Evolutionary conservation across 2,113 vertebrate genomes (phyloP).

Genomic region (Reinhardtius hippoglossoides): DNA sequence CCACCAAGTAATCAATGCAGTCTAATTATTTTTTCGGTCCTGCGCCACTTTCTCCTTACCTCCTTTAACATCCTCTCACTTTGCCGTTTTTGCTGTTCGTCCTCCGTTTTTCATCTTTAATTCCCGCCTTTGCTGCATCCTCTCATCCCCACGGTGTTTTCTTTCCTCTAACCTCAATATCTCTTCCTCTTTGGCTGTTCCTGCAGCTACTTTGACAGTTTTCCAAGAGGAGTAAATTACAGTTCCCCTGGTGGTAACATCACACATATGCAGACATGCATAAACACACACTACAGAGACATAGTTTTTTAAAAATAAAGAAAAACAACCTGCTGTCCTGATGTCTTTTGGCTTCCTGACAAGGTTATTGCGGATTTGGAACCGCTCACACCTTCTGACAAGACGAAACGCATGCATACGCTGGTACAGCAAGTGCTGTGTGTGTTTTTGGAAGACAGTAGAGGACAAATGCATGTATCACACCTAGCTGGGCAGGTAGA

Average conservation of each 20-base stretch:
- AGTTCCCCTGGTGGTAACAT: conserved; percentile 15
- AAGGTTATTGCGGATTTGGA: conserved; percentile 38
- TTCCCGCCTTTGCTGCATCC: conserved; percentile 8
- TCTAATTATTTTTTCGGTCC: conserved; percentile 64
- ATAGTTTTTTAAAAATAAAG: conserved; percentile 35
- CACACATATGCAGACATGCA: conserved; percentile 5
- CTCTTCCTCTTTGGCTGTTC: conserved; percentile 29
- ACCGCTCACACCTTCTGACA: conserved; percentile 7
- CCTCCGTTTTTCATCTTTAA: neutral
- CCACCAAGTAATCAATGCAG: conserved; percentile 72
- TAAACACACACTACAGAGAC: conserved; percentile 12
- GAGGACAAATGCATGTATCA: conserved; percentile 75
- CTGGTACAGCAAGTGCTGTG: conserved; percentile 10
- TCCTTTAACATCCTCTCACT: conserved; percentile 32
- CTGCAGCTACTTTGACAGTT: conserved; percentile 37
- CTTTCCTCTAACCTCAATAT: conserved; percentile 24
- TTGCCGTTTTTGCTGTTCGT: neutral
- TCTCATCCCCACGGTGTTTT: neutral
- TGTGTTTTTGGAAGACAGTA: conserved; percentile 64
- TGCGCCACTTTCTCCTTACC: conserved; percentile 30
- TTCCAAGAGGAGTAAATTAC: conserved; percentile 47
- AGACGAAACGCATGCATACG: neutral
- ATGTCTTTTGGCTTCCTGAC: conserved; percentile 33
- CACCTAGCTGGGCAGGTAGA: conserved; percentile 37
- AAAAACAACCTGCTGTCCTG: conserved; percentile 9